These are phyloP conservation scores for Caranx ignobilis DNA, from an alignment of 2,113 vertebrate species.

Conservation along the genomic window DNA sequence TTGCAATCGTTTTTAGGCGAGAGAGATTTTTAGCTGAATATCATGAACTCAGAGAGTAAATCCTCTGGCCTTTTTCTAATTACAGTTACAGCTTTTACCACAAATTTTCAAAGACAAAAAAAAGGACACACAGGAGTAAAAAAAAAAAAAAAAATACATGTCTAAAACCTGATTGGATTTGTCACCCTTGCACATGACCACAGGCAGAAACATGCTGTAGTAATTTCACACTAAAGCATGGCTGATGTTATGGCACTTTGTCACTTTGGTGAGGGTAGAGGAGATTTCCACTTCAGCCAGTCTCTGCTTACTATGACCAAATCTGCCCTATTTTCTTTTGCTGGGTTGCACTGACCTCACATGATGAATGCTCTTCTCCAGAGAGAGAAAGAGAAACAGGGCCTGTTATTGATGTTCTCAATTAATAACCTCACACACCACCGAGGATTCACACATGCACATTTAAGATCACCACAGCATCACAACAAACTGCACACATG, in stretches of 20 bases:
- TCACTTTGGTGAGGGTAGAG: conserved; percentile 53
- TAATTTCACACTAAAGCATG: conserved; percentile 72
- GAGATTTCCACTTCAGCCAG: conserved; percentile 63
- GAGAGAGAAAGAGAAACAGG: conserved; percentile 66
- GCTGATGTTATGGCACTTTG: conserved; percentile 71
- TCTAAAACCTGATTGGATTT: conserved; percentile 67
- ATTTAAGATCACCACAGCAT: conserved; percentile 35
- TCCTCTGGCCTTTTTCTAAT: conserved; percentile 8
- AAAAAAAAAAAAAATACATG: conserved; percentile 13
- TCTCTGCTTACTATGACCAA: conserved; percentile 67
- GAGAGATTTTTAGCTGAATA: neutral
- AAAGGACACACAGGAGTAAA: neutral
- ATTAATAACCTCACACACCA: conserved; percentile 77
- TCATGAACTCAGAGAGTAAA: neutral
- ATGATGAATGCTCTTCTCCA: conserved; percentile 81
- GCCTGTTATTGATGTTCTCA: conserved; percentile 82
- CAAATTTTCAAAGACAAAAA: conserved; percentile 29
- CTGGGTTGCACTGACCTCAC: conserved; percentile 75
- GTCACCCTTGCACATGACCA: conserved; percentile 68
- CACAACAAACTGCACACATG: conserved; percentile 18
- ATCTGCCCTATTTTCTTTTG: conserved; percentile 78
- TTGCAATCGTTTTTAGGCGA: neutral
- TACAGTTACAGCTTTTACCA: neutral
- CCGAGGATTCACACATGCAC: conserved; percentile 46
- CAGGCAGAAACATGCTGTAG: conserved; percentile 66